Evolutionary conservation across 2,888 invertebrate genomes (phyloP).

Genomic region (Marasmarcha lunaedactyla): DNA sequence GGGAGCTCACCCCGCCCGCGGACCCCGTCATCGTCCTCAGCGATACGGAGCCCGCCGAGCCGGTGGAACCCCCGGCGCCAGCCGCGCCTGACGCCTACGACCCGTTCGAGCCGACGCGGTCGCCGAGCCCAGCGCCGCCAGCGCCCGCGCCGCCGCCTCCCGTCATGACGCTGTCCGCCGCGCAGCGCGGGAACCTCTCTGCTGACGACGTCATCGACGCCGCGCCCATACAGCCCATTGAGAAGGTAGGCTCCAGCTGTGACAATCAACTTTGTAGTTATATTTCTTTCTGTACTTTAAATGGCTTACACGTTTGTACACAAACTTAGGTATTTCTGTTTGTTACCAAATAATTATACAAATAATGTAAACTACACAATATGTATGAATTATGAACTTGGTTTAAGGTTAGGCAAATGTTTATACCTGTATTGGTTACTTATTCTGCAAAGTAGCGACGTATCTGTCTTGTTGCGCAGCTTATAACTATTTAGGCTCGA

Average conservation of each 20-base stretch:
- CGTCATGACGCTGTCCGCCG: constrained; percentile 53
- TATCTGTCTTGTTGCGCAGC: too few species aligned
- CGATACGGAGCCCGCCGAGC: constrained; percentile 74
- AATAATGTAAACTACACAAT: too few species aligned
- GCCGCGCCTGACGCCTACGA: constrained; percentile 86
- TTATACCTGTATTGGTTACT: too few species aligned
- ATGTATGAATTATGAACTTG: too few species aligned
- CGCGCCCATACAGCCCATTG: constrained; percentile 67
- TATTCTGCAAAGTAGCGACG: too few species aligned
- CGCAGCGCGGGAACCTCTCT: constrained; percentile 58
- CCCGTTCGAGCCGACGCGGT: constrained; percentile 88
- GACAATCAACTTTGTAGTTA: constrained; percentile 21
- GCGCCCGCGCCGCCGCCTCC: constrained; percentile 22
- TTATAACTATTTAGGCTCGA: too few species aligned
- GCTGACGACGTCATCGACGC: constrained; percentile 59
- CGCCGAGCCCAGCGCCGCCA: constrained; percentile 69
- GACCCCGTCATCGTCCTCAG: constrained; percentile 85
- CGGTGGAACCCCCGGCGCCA: constrained; percentile 66
- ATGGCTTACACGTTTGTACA: constrained; percentile 16
- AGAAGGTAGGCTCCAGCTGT: constrained; percentile 37
- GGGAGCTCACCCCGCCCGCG: constrained; percentile 84
- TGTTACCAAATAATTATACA: too few species aligned
- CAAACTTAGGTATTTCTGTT: too few species aligned
- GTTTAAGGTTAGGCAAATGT: too few species aligned
- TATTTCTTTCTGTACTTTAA: not conserved